These are phyloP conservation scores for Antechinus flavipes DNA, from an alignment of 2,113 vertebrate genomes.

Conservation along the genomic window DNA sequence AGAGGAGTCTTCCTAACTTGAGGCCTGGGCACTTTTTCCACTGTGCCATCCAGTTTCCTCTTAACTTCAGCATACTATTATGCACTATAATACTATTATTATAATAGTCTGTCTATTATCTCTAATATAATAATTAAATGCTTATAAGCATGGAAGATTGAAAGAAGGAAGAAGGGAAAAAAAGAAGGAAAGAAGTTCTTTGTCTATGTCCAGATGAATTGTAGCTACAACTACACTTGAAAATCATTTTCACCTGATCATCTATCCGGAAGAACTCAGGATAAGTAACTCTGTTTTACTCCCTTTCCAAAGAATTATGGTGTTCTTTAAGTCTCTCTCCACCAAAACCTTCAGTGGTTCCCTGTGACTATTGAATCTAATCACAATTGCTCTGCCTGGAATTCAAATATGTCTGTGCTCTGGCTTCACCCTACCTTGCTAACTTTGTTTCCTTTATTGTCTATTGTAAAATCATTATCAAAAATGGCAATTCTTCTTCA, in stretches of 20 bases:
- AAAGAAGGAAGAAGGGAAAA: too few species aligned
- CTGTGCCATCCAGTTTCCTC: neutral
- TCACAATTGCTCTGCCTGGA: neutral
- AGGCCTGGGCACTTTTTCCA: neutral
- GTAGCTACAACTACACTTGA: neutral
- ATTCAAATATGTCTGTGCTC: neutral
- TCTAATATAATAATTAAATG: neutral
- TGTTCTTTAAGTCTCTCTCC: neutral
- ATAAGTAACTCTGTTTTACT: neutral
- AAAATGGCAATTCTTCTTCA: neutral
- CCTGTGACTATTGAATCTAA: neutral
- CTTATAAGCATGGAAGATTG: too few species aligned
- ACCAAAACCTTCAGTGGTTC: neutral
- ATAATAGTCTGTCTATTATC: neutral
- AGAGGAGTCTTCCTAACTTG: neutral
- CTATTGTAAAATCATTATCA: neutral
- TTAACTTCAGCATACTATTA: neutral
- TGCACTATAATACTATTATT: too few species aligned
- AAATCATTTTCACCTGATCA: neutral
- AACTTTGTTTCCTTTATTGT: neutral
- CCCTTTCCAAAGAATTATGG: neutral
- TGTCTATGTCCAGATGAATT: neutral
- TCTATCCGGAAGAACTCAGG: neutral
- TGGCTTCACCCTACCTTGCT: neutral
- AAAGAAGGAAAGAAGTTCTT: neutral